Evolutionary conservation across 2,797 vertebrate species (phyloP), one percentile per base, ranked within the genome.

Genomic region (Sphenodon punctatus): DNA sequence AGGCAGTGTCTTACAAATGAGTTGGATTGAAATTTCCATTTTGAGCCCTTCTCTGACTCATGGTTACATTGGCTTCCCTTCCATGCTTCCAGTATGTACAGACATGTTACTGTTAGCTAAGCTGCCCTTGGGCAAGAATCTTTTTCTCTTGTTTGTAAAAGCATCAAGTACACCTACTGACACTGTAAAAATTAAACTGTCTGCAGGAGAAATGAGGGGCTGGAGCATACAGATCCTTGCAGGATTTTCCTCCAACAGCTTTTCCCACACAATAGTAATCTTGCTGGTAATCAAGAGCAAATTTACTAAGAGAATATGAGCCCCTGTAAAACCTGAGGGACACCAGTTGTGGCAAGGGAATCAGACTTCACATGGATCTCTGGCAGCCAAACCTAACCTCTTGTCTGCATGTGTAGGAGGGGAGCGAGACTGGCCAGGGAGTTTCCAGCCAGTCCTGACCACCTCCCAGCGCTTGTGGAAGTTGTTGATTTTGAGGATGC

Each of bases 401-500:
- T 2, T 39, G 11, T 3, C 39, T 39, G 39, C 9, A 9, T 48
- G 23, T 0, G 0, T 3, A 1, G 61, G 17, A 38, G 17, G 22
- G 41, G 4, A 13, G 36, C 41, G 48, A 59, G 2, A 0, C 15
- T 13, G 10, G 23, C 17, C 48, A 20, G 38, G 27, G 58, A 39
- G 20, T 9, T 77, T 75, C 20, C 41, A 51, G 1, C 65, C 15
- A 2, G 76, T 42, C 30, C 55, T 83, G 39, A 39, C 48, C n/a
- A 3, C 1, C 30, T 32, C 8, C 8, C 15, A 25, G 38, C 0
- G 3, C 58, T 11, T 1, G 19, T 16, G 65, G 75, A 58, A 73
- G 56, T 61, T 56, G 58, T 3, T 49, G 27, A 32, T 51, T 63
- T 23, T 60, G 56, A 6, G 14, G 34, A 59, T 46, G 77, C 65